Percentiles rank a stretch among this genome's conserved stretches.
These are phyloP conservation scores for Epinephelus cyanopodus DNA, from an alignment of 2,113 vertebrate species.

Conservation along the genomic window DNA sequence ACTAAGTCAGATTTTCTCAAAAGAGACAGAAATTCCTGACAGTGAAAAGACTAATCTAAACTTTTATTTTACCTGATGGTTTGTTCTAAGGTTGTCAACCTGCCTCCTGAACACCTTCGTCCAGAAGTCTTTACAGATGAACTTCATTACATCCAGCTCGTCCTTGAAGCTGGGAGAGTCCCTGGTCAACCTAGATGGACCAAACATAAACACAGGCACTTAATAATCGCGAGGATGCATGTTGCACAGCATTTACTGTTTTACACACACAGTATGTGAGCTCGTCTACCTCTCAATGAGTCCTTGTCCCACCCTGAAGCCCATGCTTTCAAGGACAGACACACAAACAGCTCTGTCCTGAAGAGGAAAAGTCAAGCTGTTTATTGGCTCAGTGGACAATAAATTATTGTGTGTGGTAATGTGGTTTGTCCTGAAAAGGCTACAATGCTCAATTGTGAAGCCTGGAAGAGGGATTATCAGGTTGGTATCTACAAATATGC, in stretches of 20 bases:
- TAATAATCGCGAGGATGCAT: background rate
- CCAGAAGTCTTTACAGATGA: constrained; percentile 92
- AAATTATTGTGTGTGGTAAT: background rate
- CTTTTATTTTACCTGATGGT: constrained; percentile 87
- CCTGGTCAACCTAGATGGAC: constrained; percentile 83
- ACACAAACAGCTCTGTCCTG: constrained; percentile 85
- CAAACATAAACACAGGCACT: background rate
- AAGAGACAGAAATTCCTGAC: background rate
- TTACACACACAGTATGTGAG: background rate
- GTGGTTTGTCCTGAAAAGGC: background rate
- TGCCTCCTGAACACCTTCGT: constrained; percentile 88
- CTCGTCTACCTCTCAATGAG: constrained; percentile 87
- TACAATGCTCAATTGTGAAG: background rate
- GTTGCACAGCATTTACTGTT: background rate
- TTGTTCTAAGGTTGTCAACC: constrained; percentile 89
- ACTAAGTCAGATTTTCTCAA: background rate
- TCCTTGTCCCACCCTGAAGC: constrained; percentile 91
- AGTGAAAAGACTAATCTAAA: background rate
- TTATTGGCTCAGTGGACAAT: background rate
- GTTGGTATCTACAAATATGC: background rate
- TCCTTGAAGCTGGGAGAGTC: constrained; percentile 89
- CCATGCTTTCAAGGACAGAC: constrained; percentile 87
- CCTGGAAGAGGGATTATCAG: background rate
- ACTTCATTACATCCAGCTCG: constrained; percentile 90
- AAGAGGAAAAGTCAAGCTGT: background rate